Base-by-base conservation (phyloP, 1,140 invertebrate genomes). In the Anadara kagoshimensis region DNA sequence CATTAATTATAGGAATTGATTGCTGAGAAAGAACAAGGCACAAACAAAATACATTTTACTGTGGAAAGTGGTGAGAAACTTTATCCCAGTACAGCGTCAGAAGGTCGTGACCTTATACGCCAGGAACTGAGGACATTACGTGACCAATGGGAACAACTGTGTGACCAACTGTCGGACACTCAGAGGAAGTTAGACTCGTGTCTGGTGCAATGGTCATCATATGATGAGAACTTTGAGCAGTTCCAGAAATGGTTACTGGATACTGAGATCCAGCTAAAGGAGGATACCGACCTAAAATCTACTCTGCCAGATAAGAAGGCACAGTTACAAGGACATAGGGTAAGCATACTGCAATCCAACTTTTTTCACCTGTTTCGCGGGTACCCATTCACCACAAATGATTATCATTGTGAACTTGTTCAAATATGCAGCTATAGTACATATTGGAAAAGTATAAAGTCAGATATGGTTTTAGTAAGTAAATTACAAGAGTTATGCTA, bases 291-390 rank as follows among this genome's bases (percentile, higher is more conserved):
- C 88, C 90, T 96, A 1, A 97, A 97, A 88, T 93, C 94, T 0
- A 95, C 96, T 0, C 88, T 98, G 24, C 96, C 97, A 89, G 97
- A 98, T 85, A 98, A 98, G 89, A 93, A 95, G 75, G 96, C 96
- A 11, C 96, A 98, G 86, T 87, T 98, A 18, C 96, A 98, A 86
- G 97, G 97, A 84, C 96, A 98, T 84, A 96, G 95, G 88, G 94
- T 98, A 71, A 54, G 70, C 43, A n/a, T 5, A n/a, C 0, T 4
- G 11, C 20, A 20, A 3, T 24, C 24, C 1, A 24, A 24, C 44
- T 36, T 47, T n/a, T n/a, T n/a, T n/a, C 45, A 47, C 16, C 16
- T 47, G 45, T 47, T 47, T n/a, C n/a, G n/a, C n/a, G n/a, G n/a
- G n/a, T n/a, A n/a, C n/a, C n/a, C n/a, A n/a, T n/a, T n/a, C n/a